Base-by-base conservation (phyloP, 2,113 vertebrate genomes). In the Perccottus glenii region DNA sequence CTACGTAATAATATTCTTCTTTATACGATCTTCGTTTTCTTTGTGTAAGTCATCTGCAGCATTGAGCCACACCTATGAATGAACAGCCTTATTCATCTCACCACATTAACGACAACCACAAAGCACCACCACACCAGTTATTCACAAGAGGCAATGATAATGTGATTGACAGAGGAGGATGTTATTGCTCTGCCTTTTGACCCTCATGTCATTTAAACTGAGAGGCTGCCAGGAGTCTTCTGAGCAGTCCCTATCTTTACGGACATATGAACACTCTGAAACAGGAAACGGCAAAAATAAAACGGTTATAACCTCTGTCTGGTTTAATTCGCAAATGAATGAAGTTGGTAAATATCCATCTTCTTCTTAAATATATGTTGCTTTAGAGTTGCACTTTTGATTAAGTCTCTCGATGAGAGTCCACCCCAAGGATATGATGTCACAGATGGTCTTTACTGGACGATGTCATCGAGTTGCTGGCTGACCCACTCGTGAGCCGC, bases 381-480 rank as follows among this genome's bases (percentile, higher is more conserved):
- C 11, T 60, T 38, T 46, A 16, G 74, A 44, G 19, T 33, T 63
- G 58, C 9, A 36, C 56, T 43, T 50, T 35, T 8, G 44, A 46
- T 68, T 72, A 43, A 64, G 60, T 27, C 56, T 65, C 40, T 53
- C 33, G 60, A 74, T 77, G 70, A 73, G 57, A 57, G 47, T 78
- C 61, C 43, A 61, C 52, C 48, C 70, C 15, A 35, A 63, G 62
- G 32, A 62, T 57, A 67, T 86, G 75, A 87, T 79, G 77, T 79
- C 72, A 85, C 19, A 49, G 50, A 50, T 61, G 60, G 53, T 77
- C 73, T 76, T 73, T 70, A 49, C 33, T 76, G 57, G 50, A 81
- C 82, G 74, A 89, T 70, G 70, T 82, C 80, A 83, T 80, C 56
- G 19, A 16, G 36, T 43, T 69, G 58, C 68, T 61, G 74, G 73